Evolutionary conservation across 2,113 vertebrate genomes (phyloP).

Genomic region (Micronycteris hirsuta): DNA sequence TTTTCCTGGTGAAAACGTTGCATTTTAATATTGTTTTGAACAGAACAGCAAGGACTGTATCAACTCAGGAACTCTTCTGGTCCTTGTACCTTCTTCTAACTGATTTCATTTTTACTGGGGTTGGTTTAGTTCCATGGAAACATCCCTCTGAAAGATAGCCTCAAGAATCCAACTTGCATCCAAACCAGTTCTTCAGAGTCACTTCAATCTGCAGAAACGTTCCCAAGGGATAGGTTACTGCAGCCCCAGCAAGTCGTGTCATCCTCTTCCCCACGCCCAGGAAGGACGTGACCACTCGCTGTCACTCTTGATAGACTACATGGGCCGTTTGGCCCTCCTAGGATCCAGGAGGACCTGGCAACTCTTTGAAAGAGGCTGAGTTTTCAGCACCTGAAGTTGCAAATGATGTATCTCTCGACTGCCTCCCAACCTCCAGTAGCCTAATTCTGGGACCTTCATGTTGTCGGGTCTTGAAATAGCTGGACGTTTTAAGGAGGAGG

Average conservation of each 20-base stretch:
- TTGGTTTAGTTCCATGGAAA: not conserved
- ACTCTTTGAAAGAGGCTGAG: conserved; percentile 4
- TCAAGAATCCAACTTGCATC: not conserved
- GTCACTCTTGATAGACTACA: not conserved
- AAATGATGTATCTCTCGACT: not conserved
- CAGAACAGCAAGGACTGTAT: not conserved
- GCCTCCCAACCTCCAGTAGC: not conserved
- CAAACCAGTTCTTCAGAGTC: not conserved
- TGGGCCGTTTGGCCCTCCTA: not conserved
- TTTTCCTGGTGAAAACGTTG: not conserved
- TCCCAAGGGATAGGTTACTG: not conserved
- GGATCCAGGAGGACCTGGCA: not conserved
- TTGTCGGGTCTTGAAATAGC: not conserved
- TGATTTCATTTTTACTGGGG: not conserved
- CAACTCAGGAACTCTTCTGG: not conserved
- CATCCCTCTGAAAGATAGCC: not conserved
- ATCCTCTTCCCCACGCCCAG: not conserved
- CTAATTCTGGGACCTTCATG: not conserved
- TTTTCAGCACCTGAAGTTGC: conserved; percentile 52
- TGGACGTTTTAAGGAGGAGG: not conserved
- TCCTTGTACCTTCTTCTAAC: not conserved
- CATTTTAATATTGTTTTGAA: not conserved
- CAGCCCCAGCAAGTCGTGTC: not conserved
- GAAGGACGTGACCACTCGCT: not conserved
- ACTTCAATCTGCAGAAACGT: not conserved